These are phyloP conservation scores for Tragelaphus scriptus DNA, from an alignment of 2,113 vertebrate genomes.

Conservation along the genomic window DNA sequence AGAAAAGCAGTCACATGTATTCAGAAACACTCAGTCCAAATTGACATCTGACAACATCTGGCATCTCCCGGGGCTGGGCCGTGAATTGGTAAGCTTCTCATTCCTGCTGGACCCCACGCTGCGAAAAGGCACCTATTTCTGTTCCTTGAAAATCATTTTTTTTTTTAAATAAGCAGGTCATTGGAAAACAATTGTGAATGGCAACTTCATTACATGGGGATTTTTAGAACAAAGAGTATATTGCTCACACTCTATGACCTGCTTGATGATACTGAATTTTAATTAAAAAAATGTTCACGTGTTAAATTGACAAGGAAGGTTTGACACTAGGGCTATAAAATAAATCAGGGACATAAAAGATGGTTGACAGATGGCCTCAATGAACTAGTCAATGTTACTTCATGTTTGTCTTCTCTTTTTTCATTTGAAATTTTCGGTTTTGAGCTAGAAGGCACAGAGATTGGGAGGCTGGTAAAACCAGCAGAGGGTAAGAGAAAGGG, in stretches of 20 bases:
- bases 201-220: conserved; percentile 59
- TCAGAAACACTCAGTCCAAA: conserved; percentile 52
- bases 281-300: conserved; percentile 43
- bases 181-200: conserved; percentile 63
- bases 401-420: background rate
- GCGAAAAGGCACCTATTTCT: conserved; percentile 50
- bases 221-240: conserved; percentile 54
- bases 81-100: conserved; percentile 15
- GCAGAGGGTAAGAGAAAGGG: background rate
- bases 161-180: conserved; percentile 57
- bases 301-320: background rate
- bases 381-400: background rate
- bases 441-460: background rate
- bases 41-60: background rate
- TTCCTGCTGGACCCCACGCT: conserved; percentile 35
- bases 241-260: background rate
- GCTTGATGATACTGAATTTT: conserved; percentile 46
- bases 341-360: background rate
- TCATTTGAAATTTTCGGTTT: background rate
- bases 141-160: conserved; percentile 45
- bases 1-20: background rate
- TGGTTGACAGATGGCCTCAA: background rate
- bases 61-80: background rate
- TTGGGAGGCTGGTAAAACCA: background rate
- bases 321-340: background rate